Conservation (phyloP, 2,888 invertebrate genomes). For the Ceriagrion tenellum region DNA sequence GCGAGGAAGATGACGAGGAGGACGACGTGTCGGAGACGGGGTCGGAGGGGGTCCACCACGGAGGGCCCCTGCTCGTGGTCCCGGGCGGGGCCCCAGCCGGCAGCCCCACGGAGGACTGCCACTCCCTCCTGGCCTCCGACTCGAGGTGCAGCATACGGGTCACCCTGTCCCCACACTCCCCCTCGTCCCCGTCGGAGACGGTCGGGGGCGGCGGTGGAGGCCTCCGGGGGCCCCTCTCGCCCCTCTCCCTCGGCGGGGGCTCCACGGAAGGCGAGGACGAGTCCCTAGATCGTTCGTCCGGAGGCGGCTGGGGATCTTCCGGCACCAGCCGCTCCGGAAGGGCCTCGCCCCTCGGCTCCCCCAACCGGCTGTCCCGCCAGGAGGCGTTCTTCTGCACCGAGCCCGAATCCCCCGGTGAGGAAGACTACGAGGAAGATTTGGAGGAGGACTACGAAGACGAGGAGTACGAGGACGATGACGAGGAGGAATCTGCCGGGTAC, state of each 20-base stretch:
- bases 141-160: conserved; percentile 75
- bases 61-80: conserved; percentile 74
- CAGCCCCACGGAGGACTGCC: conserved; percentile 77
- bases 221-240: conserved; percentile 72
- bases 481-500: conserved; percentile 74
- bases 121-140: conserved; percentile 82
- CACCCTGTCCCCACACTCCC: conserved; percentile 76
- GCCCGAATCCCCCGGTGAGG: conserved; percentile 74
- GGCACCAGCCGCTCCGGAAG: conserved; percentile 79
- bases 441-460: conserved; percentile 76
- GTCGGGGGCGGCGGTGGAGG: conserved; percentile 78
- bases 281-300: not conserved
- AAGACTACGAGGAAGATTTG: conserved; percentile 74
- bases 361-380: conserved; percentile 81
- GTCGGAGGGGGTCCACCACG: conserved; percentile 72
- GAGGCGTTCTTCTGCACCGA: conserved; percentile 87
- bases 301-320: conserved; percentile 74
- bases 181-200: conserved; percentile 75
- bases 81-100: conserved; percentile 9
- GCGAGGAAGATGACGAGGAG: conserved; percentile 75
- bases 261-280: not conserved
- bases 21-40: conserved; percentile 69
- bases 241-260: conserved; percentile 5
- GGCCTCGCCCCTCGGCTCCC: conserved; percentile 83
- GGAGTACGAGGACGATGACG: conserved; percentile 75